These are phyloP conservation scores for Oryzias melastigma DNA, from an alignment of 2,113 vertebrate species.

Conservation along the genomic window DNA sequence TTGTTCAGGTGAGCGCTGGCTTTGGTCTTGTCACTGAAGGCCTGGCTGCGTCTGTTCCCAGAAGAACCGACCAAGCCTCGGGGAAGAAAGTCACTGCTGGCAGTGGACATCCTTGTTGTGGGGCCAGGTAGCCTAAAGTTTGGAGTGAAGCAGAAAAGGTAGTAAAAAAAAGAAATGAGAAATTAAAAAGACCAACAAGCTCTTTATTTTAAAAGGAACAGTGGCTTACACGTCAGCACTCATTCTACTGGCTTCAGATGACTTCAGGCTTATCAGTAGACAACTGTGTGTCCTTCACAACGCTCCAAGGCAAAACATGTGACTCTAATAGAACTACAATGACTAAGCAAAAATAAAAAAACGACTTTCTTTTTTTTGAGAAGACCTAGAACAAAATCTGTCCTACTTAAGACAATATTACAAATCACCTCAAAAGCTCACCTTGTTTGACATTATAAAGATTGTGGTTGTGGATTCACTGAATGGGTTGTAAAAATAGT, in stretches of 20 bases:
- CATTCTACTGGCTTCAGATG: neutral
- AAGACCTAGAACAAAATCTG: too few relatives aligned
- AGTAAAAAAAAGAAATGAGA: neutral
- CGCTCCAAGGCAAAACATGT: too few relatives aligned
- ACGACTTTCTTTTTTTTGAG: too few relatives aligned
- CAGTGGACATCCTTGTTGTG: slow-evolving; percentile 84
- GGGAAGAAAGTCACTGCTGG: slow-evolving; percentile 85
- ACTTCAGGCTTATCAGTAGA: slow-evolving; percentile 2
- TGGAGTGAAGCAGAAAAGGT: slow-evolving; percentile 23
- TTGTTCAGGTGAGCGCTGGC: slow-evolving; percentile 81
- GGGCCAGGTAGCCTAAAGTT: slow-evolving; percentile 90
- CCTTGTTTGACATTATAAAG: too few relatives aligned
- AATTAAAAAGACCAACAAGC: neutral
- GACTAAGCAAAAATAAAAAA: too few relatives aligned
- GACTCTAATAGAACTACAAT: too few relatives aligned
- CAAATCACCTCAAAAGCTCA: too few relatives aligned
- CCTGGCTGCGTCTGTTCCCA: slow-evolving; percentile 93
- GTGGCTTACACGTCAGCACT: neutral
- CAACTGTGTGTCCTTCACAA: too few relatives aligned
- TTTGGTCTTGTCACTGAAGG: slow-evolving; percentile 93
- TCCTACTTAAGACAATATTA: too few relatives aligned
- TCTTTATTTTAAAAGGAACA: neutral
- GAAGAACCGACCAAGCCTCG: slow-evolving; percentile 78
- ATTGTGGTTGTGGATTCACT: too few relatives aligned
- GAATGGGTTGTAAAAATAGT: too few relatives aligned